Conservation (phyloP, 2,113 vertebrate species). For the Heloderma charlesbogerti region DNA sequence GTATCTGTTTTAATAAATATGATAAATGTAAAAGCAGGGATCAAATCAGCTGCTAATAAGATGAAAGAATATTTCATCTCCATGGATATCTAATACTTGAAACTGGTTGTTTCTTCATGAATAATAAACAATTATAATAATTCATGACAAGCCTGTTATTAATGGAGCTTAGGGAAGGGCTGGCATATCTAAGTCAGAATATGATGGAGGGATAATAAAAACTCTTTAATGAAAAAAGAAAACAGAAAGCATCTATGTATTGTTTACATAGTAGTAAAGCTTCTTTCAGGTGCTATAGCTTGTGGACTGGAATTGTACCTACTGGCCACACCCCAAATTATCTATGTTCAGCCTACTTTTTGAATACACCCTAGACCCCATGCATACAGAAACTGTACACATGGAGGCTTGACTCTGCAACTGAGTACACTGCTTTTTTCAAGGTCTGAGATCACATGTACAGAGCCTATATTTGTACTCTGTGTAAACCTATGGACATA, state of each 20-base stretch:
- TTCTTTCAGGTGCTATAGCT: background rate
- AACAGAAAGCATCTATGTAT: background rate
- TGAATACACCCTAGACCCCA: background rate
- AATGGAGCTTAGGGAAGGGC: background rate
- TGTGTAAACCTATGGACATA: background rate
- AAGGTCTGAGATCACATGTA: background rate
- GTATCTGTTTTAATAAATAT: background rate
- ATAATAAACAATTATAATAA: background rate
- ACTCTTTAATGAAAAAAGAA: background rate
- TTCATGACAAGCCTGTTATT: background rate
- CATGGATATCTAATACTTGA: background rate
- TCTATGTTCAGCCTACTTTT: background rate
- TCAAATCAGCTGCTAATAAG: background rate
- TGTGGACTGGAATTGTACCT: background rate
- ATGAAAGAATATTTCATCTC: background rate
- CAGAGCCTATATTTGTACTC: background rate
- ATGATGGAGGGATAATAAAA: background rate
- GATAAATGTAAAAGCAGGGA: background rate
- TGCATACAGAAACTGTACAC: background rate
- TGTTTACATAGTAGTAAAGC: background rate
- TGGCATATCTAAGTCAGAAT: background rate
- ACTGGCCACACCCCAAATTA: no score
- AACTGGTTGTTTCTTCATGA: background rate
- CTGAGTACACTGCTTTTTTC: no score
- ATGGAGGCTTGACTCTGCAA: background rate